phyloP scores from a whole-genome alignment of 2,888 invertebrate species.

The Bellardia bayeri region DNA sequence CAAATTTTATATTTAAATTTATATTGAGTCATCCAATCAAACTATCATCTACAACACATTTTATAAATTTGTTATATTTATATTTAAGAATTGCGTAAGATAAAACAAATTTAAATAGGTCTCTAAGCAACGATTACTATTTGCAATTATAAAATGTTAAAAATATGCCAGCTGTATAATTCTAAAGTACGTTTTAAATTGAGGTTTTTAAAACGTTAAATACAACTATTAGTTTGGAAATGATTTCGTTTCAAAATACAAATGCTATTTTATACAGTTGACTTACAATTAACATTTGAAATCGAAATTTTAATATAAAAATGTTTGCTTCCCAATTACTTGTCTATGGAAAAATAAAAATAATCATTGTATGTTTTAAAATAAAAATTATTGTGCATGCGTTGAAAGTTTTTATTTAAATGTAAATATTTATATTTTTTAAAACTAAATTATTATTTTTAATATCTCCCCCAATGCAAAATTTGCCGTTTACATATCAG shows the following conservation, averaged over 20 bases:
- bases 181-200: too few species aligned
- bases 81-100: slow-evolving; percentile 15
- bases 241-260: too few species aligned
- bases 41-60: slow-evolving; percentile 12
- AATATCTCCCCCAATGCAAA: background rate
- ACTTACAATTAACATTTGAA: background rate
- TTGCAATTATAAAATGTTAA: background rate
- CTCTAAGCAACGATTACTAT: background rate
- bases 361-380: background rate
- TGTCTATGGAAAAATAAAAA: background rate
- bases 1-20: slow-evolving; percentile 10
- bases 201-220: too few species aligned
- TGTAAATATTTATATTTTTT: slow-evolving; percentile 44
- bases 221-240: too few species aligned
- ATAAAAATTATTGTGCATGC: slow-evolving; percentile 3
- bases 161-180: background rate
- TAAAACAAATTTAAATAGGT: background rate
- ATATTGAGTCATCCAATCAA: background rate
- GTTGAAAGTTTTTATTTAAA: slow-evolving; percentile 21
- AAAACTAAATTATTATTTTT: background rate
- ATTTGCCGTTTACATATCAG: slow-evolving; percentile 19
- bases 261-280: too few species aligned
- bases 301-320: background rate
- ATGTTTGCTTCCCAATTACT: background rate
- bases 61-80: background rate